phyloP scores from a whole-genome alignment of 1,140 invertebrate species.

The Diorhabda sublineata region DNA sequence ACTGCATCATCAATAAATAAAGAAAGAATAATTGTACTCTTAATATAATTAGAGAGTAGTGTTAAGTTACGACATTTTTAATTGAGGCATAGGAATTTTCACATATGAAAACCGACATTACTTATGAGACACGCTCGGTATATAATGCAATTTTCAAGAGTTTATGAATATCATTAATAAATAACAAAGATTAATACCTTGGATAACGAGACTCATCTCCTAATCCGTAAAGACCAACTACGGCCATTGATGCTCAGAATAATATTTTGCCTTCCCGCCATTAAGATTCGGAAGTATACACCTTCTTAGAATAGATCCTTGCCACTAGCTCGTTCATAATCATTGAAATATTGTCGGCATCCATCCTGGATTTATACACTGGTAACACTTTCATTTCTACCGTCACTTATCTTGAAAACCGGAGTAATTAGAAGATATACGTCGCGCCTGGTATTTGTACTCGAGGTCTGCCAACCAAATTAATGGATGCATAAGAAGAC shows the following conservation, averaged over 20 bases:
- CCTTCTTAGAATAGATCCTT: slow-evolving; percentile 1
- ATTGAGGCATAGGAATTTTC: too few relatives aligned
- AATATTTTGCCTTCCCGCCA: slow-evolving; percentile 27
- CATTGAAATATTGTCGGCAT: not conserved
- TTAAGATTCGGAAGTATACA: slow-evolving; percentile 23
- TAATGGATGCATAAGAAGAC: too few relatives aligned
- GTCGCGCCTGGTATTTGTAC: not conserved
- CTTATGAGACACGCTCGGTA: too few relatives aligned
- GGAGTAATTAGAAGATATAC: not conserved
- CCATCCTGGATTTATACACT: not conserved
- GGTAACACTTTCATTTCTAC: not conserved
- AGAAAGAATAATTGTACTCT: too few relatives aligned
- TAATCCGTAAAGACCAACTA: slow-evolving; percentile 49
- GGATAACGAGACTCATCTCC: slow-evolving; percentile 46
- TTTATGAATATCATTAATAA: not conserved
- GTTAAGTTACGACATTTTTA: too few relatives aligned
- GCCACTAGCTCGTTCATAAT: not conserved
- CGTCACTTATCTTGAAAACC: not conserved
- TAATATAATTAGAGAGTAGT: too few relatives aligned
- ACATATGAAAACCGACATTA: too few relatives aligned
- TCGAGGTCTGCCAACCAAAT: not conserved
- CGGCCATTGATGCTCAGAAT: slow-evolving; percentile 44
- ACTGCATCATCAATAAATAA: too few relatives aligned
- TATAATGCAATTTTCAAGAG: too few relatives aligned
- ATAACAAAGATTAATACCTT: slow-evolving; percentile 30